Conservation (phyloP, 2,113 vertebrate genomes). For the Macroglossus sobrinus region DNA sequence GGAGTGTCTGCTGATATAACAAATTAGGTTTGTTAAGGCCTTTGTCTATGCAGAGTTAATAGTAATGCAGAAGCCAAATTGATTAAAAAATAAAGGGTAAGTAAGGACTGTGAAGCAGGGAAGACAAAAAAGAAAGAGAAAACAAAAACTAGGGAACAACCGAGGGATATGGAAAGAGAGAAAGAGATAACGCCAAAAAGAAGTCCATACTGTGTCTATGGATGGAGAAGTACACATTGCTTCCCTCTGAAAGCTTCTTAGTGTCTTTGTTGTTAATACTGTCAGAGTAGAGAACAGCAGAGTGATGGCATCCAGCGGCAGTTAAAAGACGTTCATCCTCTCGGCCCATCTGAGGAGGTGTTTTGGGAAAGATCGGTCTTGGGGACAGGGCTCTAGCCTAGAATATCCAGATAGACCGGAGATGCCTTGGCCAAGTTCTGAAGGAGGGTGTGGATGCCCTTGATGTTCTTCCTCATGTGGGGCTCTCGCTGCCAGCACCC, state of each 20-base stretch:
- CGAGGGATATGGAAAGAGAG: constrained; percentile 76
- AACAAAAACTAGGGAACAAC: constrained; percentile 71
- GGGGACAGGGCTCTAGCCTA: constrained; percentile 87
- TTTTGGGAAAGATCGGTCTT: constrained; percentile 54
- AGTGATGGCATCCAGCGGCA: constrained; percentile 83
- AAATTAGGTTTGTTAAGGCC: constrained; percentile 92
- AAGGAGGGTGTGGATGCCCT: constrained; percentile 96
- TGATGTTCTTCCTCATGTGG: constrained; percentile 98
- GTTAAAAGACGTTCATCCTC: constrained; percentile 81
- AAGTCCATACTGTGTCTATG: constrained; percentile 83
- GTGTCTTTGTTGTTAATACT: constrained; percentile 83
- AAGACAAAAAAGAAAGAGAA: constrained; percentile 54
- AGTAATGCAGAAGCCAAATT: constrained; percentile 89
- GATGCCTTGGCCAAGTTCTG: constrained; percentile 98
- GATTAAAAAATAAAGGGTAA: constrained; percentile 81
- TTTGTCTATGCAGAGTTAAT: constrained; percentile 92
- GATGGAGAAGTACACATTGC: constrained; percentile 82
- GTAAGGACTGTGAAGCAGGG: constrained; percentile 69
- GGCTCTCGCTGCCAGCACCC: constrained; percentile 99
- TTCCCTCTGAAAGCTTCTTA: constrained; percentile 86
- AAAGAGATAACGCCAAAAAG: constrained; percentile 79
- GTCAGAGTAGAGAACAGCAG: constrained; percentile 83
- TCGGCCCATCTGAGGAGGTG: constrained; percentile 74
- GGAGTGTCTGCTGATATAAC: constrained; percentile 86
- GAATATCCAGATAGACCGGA: constrained; percentile 98